phyloP scores from a whole-genome alignment of 1,140 invertebrate species.

The Aphidius ervi region DNA sequence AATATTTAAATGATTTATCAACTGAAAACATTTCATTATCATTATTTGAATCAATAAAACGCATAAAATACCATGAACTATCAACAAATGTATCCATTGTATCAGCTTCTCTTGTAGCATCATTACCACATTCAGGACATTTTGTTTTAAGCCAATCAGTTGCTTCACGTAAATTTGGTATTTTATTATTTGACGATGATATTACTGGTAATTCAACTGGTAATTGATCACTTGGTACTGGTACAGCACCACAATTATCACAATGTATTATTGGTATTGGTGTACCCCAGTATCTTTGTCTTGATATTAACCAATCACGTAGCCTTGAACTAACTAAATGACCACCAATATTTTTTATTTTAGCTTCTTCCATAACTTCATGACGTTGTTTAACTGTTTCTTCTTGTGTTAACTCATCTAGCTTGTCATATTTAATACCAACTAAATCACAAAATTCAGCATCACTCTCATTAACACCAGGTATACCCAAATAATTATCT shows the following conservation, averaged over 20 bases:
- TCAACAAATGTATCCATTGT: constrained; percentile 99
- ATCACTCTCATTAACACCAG: constrained; percentile 56
- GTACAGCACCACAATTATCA: constrained; percentile 69
- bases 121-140: constrained; percentile 74
- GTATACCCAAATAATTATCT: constrained; percentile 68
- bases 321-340: constrained; percentile 78
- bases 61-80: constrained; percentile 96
- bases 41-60: constrained; percentile 87
- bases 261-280: constrained; percentile 96
- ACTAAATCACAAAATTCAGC: constrained; percentile 55
- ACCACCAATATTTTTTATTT: constrained; percentile 66
- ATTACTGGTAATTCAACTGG: constrained; percentile 73
- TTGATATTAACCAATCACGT: constrained; percentile 94
- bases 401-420: constrained; percentile 28
- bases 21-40: constrained; percentile 64
- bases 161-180: constrained; percentile 53
- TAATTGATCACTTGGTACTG: constrained; percentile 72
- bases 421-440: constrained; percentile 44
- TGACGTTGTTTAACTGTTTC: constrained; percentile 43
- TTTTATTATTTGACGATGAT: constrained; percentile 40
- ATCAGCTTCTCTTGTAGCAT: constrained; percentile 83
- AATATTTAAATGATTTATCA: constrained; percentile 57
- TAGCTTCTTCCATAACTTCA: constrained; percentile 56
- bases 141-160: constrained; percentile 64
- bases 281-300: constrained; percentile 99